Conservation (phyloP, 2,113 vertebrate species). For the Gopherus flavomarginatus region DNA sequence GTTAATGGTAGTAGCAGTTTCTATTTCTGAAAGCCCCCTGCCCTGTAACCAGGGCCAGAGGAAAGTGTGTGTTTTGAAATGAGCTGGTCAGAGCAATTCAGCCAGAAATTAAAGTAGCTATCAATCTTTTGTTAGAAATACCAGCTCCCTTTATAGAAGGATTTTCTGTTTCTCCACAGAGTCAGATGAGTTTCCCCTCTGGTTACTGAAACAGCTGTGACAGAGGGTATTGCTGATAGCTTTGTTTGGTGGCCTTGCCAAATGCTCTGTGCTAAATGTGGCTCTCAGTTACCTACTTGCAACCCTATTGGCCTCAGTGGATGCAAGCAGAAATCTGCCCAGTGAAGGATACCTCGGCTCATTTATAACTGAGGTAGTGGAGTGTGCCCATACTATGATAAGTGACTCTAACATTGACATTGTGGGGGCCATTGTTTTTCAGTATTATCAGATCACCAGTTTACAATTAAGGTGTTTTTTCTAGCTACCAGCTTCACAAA, state of each 20-base stretch:
- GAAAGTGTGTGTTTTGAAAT: background rate
- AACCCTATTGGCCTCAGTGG: background rate
- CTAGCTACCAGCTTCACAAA: background rate
- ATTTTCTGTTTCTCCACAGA: background rate
- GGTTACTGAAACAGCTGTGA: fast-evolving
- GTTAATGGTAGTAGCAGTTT: slow-evolving; percentile 34
- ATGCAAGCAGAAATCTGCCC: background rate
- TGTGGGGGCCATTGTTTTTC: background rate
- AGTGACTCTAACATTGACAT: background rate
- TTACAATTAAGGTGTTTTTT: background rate
- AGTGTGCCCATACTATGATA: background rate
- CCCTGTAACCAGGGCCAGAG: background rate
- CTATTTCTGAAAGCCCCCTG: background rate
- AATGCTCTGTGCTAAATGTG: background rate
- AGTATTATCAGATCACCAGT: background rate
- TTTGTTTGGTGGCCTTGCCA: slow-evolving; percentile 35
- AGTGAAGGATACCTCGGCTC: background rate
- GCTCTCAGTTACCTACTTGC: background rate
- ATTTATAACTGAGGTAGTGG: fast-evolving
- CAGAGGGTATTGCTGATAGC: background rate
- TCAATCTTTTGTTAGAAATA: background rate
- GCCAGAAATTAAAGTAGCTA: background rate
- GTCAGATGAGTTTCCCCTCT: background rate
- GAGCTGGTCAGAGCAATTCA: background rate
- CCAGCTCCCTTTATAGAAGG: background rate